Base-by-base conservation (phyloP, 2,888 invertebrate species). In the Tachina lurida region DNA sequence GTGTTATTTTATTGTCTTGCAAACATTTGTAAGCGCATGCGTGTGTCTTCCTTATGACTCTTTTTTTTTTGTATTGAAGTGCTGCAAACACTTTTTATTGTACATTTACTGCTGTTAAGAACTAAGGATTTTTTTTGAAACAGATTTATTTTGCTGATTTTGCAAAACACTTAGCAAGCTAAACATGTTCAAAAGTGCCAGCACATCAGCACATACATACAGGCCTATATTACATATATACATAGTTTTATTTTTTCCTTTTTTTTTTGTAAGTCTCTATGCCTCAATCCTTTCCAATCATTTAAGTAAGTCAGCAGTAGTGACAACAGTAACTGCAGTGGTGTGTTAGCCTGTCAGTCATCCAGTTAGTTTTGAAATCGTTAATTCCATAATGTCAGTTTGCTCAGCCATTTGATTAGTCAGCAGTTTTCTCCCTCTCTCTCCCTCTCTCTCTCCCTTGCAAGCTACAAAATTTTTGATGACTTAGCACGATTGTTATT, bases 361-460 rank as follows among this genome's bases (percentile, higher is more conserved):
- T 54, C 15, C 52, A 54, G 39, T 67, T 67, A 10, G 56, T 19
- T 12, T 58, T 68, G 31, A 47, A 43, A 58, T 47, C 67, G 19
- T 77, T 68, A 67, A 67, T 60, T 58, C 15, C 10, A 19, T 68
- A 49, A 77, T 68, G 58, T 60, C 19, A 77, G 58, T 58, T 58
- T 15, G 60, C 47, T 41, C 49, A 58, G 47, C 12, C 56, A 39
- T 39, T 45, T 67, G 65, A 47, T 67, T 58, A 67, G 76, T 76
- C 76, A 76, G 76, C 76, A 5, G 13, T 65, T 65, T 58, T 22
- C 15, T n/a, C n/a, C n/a, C n/a, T n/a, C n/a, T n/a, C n/a, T n/a
- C n/a, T n/a, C n/a, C n/a, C n/a, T n/a, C n/a, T n/a, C 58, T 54
- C 10, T 39, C 22, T 0, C 31, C 60, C 15, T 19, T 19, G 47